Conservation (phyloP, 2,113 vertebrate genomes). For the Seriola quinqueradiata region DNA sequence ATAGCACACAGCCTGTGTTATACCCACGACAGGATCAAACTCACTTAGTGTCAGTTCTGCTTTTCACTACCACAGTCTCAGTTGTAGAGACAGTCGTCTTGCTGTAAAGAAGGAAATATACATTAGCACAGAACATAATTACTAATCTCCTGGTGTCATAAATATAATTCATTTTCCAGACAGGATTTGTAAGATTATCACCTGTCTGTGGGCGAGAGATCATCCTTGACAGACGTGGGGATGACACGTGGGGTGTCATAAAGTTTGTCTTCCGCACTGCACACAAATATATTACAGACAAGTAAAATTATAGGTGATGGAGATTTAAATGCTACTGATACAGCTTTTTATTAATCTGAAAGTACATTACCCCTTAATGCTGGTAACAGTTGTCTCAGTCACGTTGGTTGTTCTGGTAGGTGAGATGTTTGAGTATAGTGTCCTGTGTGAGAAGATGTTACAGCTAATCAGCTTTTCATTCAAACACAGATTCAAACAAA, state of each 20-base stretch:
- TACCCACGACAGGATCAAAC: constrained; percentile 12
- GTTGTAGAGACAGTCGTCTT: constrained; percentile 39
- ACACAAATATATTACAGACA: neutral
- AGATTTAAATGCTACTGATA: neutral
- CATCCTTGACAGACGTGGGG: constrained; percentile 19
- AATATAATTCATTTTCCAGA: neutral
- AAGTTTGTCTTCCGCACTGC: constrained; percentile 58
- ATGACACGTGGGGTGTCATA: constrained; percentile 19
- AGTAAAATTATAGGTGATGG: neutral
- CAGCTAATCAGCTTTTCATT: neutral
- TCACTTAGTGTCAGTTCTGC: constrained; percentile 42
- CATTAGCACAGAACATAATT: neutral
- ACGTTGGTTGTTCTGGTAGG: constrained; percentile 61
- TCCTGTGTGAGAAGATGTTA: constrained; percentile 44
- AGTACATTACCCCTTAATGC: constrained; percentile 54
- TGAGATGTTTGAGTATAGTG: constrained; percentile 47
- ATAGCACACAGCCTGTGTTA: neutral
- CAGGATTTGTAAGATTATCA: constrained; percentile 23
- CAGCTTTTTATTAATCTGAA: neutral
- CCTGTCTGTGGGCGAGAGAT: constrained; percentile 49
- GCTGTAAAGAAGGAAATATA: constrained; percentile 37
- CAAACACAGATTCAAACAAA: neutral
- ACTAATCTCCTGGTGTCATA: accelerated
- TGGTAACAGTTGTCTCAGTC: constrained; percentile 55
- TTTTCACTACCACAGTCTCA: constrained; percentile 48